Conservation (phyloP, 35 echinoderm and acorn worm genomes). For the Heliocidaris erythrogramma region DNA sequence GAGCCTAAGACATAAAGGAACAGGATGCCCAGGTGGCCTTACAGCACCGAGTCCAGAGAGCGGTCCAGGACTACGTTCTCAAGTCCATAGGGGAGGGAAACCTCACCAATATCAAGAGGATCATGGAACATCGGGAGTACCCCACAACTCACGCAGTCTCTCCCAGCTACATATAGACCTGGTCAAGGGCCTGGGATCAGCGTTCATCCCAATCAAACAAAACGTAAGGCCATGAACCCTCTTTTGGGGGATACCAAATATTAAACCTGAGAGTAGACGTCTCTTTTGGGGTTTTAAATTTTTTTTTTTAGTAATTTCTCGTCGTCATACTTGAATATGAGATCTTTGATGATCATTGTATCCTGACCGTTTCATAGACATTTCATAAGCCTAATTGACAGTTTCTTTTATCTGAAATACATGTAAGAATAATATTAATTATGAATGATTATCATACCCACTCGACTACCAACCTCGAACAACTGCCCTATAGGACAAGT, state of each 20-base stretch:
- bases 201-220: not conserved
- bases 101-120: not conserved
- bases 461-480: not conserved
- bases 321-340: too few species aligned
- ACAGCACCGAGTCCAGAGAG: conserved; percentile 49
- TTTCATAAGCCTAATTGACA: too few species aligned
- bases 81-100: conserved; percentile 30
- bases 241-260: not conserved
- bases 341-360: too few species aligned
- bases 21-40: conserved; percentile 51
- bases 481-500: not conserved
- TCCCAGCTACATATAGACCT: not conserved
- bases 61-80: conserved; percentile 52
- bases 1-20: conserved; percentile 58
- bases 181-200: not conserved
- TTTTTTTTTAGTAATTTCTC: too few species aligned
- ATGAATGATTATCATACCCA: not conserved
- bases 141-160: conserved; percentile 37
- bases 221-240: not conserved
- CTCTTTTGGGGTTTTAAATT: too few species aligned
- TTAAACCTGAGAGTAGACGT: not conserved
- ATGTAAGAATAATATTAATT: not conserved
- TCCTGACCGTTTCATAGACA: too few species aligned
- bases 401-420: not conserved
- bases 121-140: conserved; percentile 30